Base-by-base conservation (phyloP, 2,888 invertebrate genomes). In the Tetrapedia diversipes region DNA sequence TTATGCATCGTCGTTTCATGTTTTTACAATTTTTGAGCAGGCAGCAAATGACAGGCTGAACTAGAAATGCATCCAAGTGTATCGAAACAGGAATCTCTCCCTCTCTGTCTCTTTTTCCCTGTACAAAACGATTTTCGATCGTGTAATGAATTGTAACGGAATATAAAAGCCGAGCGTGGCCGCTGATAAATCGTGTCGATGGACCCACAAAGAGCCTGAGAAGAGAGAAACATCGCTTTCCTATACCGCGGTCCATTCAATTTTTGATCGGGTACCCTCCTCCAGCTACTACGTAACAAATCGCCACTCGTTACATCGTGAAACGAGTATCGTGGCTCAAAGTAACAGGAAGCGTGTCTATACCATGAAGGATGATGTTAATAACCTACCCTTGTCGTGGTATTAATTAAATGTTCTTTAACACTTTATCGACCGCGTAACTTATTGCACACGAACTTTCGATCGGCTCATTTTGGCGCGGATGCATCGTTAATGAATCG, bases 71-170 rank as follows among this genome's bases (percentile, higher is more conserved):
- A 56, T 47, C n/a, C 47, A 37, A 2, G 4, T 37, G 37, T 24
- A 57, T 57, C 10, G 57, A 39, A 66, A 65, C 43, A 19, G 8
- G 34, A 49, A 39, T 39, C 47, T 24, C 51, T 32, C n/a, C n/a
- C n/a, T n/a, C n/a, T 47, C 14, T 47, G 22, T 45, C 0, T 47
- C 19, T 51, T 27, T 16, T 22, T 16, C 19, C 6, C 57, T 24
- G 32, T 53, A n/a, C 29, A 19, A 66, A 66, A 45, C 60, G 53
- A 61, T 53, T 53, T 51, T 19, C 56, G 51, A 53, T 51, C 34
- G 60, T 32, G 64, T 64, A 70, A 70, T 70, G 56, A 64, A 70
- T 70, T 64, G 64, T 37, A 37, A 56, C 32, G 47, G 70, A 61
- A 70, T 57, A 70, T 64, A 64, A 64, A 45, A 64, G 61, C 56